Conservation (phyloP, 2,888 invertebrate genomes). For the Polydrusus tereticollis region DNA sequence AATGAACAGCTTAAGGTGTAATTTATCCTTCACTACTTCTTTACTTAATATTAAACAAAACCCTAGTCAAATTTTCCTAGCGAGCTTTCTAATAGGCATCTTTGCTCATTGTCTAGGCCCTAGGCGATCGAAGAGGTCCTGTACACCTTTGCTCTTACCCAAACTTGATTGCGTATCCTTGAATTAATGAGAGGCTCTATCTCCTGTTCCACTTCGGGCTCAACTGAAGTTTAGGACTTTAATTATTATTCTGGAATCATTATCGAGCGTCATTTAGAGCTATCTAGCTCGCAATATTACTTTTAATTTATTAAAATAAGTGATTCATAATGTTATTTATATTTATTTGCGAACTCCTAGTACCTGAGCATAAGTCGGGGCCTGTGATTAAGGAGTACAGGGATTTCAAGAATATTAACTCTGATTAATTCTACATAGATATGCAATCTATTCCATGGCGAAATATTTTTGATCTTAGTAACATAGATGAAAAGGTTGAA, state of each 20-base stretch:
- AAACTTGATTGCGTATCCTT: constrained; percentile 27
- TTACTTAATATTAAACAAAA: background rate
- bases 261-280: background rate
- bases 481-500: too few species aligned
- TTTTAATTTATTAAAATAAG: too few species aligned
- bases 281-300: too few species aligned
- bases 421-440: too few species aligned
- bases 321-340: too few species aligned
- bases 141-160: constrained; percentile 19
- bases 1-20: too few species aligned
- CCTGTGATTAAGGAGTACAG: too few species aligned
- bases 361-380: too few species aligned
- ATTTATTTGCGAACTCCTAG: too few species aligned
- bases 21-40: background rate
- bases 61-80: constrained; percentile 3
- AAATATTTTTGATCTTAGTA: too few species aligned
- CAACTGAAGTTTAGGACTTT: background rate
- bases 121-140: constrained; percentile 17
- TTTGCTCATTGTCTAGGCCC: constrained; percentile 15
- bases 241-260: background rate
- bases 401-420: too few species aligned
- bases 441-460: too few species aligned
- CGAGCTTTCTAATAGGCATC: constrained; percentile 15
- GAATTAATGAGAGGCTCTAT: constrained; percentile 22
- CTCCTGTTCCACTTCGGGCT: constrained; percentile 19